These are phyloP conservation scores for Nephila pilipes DNA, from an alignment of 1,140 invertebrate genomes.

Conservation along the genomic window DNA sequence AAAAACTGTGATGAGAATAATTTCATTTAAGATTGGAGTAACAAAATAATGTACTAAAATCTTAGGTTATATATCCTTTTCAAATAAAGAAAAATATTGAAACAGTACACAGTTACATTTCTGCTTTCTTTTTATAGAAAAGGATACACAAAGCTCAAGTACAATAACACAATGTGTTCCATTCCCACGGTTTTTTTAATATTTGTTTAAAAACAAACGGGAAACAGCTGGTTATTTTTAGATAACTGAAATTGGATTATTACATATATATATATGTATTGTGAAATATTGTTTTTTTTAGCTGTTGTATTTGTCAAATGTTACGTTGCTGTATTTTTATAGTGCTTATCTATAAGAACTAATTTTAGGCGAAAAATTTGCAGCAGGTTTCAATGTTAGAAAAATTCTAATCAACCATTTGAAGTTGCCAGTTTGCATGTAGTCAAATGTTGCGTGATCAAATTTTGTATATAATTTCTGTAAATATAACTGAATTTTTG, in stretches of 20 bases:
- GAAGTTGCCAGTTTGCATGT: conserved; percentile 75
- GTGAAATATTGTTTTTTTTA: not conserved
- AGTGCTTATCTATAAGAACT: conserved; percentile 53
- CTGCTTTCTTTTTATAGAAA: not conserved
- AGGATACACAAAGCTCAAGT: not conserved
- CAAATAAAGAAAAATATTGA: no score
- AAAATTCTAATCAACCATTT: conserved; percentile 46
- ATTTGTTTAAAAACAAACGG: not conserved
- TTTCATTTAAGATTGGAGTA: no score
- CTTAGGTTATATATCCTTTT: no score
- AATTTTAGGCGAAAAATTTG: conserved; percentile 61
- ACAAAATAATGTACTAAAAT: no score
- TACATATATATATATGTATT: conserved; percentile 35
- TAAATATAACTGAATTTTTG: conserved; percentile 69
- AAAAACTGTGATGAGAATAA: no score
- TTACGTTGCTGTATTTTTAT: conserved; percentile 72
- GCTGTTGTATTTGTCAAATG: conserved; percentile 35
- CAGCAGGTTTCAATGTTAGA: conserved; percentile 63
- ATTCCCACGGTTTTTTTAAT: not conserved
- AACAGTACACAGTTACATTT: not conserved
- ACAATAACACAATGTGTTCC: conserved; percentile 11
- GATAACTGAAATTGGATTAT: not conserved
- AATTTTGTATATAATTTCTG: conserved; percentile 75
- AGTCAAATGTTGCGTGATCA: conserved; percentile 72
- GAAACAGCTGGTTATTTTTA: conserved; percentile 8